Conservation (phyloP, 2,888 invertebrate species). For the Busseola fusca region DNA sequence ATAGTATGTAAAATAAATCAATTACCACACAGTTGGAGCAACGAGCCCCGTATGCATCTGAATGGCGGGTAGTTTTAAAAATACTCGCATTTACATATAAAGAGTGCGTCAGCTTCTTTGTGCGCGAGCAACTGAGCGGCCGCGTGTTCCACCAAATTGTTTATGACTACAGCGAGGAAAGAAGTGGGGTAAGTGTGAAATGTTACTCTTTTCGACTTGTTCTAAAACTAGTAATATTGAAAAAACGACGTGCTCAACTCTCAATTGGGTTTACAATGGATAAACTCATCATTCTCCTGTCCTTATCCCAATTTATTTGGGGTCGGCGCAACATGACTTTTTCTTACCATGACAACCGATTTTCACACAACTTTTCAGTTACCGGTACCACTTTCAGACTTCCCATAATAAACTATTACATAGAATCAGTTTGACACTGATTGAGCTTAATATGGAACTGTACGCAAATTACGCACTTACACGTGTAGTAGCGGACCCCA, state of each 20-base stretch:
- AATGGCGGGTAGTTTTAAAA: slow-evolving; percentile 46
- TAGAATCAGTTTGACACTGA: not conserved
- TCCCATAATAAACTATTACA: not conserved
- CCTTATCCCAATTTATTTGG: too few relatives aligned
- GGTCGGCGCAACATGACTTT: too few relatives aligned
- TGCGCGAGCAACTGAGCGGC: slow-evolving; percentile 29
- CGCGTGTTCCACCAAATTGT: slow-evolving; percentile 40
- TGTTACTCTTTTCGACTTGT: not conserved
- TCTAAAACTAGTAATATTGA: not conserved
- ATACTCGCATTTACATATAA: slow-evolving; percentile 45
- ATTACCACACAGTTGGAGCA: slow-evolving; percentile 35
- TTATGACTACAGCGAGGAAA: slow-evolving; percentile 18
- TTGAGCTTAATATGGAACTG: not conserved
- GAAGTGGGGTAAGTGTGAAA: not conserved
- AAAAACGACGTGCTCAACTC: not conserved
- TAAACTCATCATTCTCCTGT: too few relatives aligned
- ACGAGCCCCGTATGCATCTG: slow-evolving; percentile 45
- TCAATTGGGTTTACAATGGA: not conserved
- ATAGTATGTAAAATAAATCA: slow-evolving; percentile 42
- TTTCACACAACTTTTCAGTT: too few relatives aligned
- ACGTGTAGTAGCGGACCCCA: not conserved
- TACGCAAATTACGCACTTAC: not conserved
- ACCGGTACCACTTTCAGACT: too few relatives aligned
- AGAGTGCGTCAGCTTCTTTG: slow-evolving; percentile 42
- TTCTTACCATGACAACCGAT: too few relatives aligned